A percentile compares a stretch with the other conserved stretches of the same genome.
phyloP scores from a whole-genome alignment of 2,113 vertebrate species.

The Parus major region DNA sequence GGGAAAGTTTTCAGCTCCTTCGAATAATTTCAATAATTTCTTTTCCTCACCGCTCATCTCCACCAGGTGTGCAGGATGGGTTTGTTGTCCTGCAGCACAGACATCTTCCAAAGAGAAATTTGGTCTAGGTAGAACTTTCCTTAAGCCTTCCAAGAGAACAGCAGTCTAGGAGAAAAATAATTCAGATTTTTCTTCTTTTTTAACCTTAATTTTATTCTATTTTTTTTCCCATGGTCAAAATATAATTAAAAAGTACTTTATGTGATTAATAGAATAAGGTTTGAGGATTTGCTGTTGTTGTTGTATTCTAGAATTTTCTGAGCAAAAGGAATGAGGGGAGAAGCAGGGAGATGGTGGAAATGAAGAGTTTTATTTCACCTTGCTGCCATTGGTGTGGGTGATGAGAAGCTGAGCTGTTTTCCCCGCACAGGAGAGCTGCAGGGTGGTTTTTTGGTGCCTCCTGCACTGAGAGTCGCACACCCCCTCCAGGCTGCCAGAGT shows the following conservation, averaged over 20 bases:
- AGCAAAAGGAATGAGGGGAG: not conserved
- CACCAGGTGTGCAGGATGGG: conserved; percentile 76
- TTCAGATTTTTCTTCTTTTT: not conserved
- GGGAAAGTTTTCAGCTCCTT: not conserved
- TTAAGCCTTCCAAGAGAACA: not conserved
- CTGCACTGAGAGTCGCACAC: conserved; percentile 74
- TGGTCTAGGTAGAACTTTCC: not conserved
- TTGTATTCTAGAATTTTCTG: not conserved
- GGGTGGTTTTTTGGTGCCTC: not conserved
- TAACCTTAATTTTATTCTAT: not conserved
- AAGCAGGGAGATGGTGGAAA: not conserved
- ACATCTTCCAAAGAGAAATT: not conserved
- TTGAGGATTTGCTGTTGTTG: not conserved
- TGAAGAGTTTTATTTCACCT: conserved; percentile 65
- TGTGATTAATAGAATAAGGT: fast-evolving
- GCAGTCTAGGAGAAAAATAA: not conserved
- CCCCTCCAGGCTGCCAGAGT: conserved; percentile 40
- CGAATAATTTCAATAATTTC: no score
- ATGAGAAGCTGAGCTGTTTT: conserved; percentile 14
- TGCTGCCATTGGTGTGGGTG: conserved; percentile 3
- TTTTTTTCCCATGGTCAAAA: not conserved
- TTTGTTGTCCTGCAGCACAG: conserved; percentile 25
- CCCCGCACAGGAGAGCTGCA: conserved; percentile 71
- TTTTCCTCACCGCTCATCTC: conserved; percentile 78
- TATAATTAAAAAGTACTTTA: not conserved